phyloP scores from a whole-genome alignment of 2,888 invertebrate genomes.

The Osedax fenrisi region DNA sequence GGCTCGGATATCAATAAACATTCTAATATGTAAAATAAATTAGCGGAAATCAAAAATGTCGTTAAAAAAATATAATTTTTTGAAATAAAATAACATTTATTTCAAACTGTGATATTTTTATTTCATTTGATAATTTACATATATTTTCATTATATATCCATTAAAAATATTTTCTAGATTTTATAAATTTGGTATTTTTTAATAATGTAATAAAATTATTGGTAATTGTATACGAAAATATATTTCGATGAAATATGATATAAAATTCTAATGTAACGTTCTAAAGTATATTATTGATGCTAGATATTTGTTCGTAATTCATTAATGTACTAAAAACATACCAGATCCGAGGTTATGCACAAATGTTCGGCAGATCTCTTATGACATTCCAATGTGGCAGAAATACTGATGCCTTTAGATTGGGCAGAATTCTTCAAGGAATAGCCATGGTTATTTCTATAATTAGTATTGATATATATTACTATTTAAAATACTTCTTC shows the following conservation, averaged over 20 bases:
- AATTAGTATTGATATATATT: background rate
- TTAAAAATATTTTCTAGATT: background rate
- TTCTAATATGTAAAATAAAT: no score
- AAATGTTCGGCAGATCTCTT: constrained; percentile 45
- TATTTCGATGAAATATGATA: background rate
- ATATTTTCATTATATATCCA: background rate
- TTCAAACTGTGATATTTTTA: background rate
- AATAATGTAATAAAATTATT: background rate
- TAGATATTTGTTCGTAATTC: no score
- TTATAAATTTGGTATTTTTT: background rate
- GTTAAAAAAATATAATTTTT: no score
- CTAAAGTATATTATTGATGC: no score
- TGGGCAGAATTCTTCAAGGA: constrained; percentile 46
- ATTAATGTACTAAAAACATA: no score
- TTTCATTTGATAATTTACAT: background rate
- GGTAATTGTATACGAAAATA: background rate
- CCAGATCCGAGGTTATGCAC: constrained; percentile 40
- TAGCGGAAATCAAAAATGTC: no score
- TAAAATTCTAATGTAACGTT: no score
- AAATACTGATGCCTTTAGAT: constrained; percentile 39
- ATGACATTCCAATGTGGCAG: constrained; percentile 45
- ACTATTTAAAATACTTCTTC: no score
- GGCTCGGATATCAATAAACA: no score
- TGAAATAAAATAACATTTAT: no score
- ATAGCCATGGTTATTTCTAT: constrained; percentile 42